Evolutionary conservation across 2,797 vertebrate genomes (phyloP), one percentile per base, ranked within the genome.

Genomic region (Myripristis jacobus): DNA sequence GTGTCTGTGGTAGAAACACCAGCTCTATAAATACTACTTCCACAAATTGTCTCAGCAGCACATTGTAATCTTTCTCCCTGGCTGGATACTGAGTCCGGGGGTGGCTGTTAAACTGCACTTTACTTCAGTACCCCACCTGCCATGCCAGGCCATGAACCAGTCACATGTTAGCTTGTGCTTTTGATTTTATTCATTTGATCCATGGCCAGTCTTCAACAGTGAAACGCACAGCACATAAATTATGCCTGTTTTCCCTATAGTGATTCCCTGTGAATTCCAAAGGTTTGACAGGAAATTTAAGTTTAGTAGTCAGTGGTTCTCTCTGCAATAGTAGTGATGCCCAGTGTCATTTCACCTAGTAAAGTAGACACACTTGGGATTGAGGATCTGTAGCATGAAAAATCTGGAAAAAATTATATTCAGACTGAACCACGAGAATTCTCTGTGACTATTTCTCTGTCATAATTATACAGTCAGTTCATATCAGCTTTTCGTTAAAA

Each of bases 91-190:
- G 63, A 81, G 73, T 72, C 72, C 70, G 79, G 68, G 73, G 86
- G 80, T 15, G 18, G 79, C 48, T 82, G 83, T 90, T 88, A 88
- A 91, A 91, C 86, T 88, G 73, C 84, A 88, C 81, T 92, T 91
- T 84, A 52, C 69, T 63, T 69, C 79, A 60, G 52, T 70, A 64
- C 50, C 69, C 73, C 69, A 64, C 50, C 69, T 75, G 73, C 19
- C 70, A 70, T 52, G 21, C 22, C 43, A 16, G n/a, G 7, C 27
- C 29, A 68, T 79, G 43, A 68, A 59, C 84, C 77, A 63, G 10
- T 70, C 55, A 51, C 58, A 38, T 48, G 53, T 63, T 43, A 47
- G 24, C 53, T 25, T 54, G 1, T 68, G 55, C 36, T 43, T 67
- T 62, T 51, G 24, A 46, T 3, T 29, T 13, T 31, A 41, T 57